Evolutionary conservation across 2,888 invertebrate species (phyloP), one percentile per base, ranked within the genome.

Genomic region (Gortyna flavago): DNA sequence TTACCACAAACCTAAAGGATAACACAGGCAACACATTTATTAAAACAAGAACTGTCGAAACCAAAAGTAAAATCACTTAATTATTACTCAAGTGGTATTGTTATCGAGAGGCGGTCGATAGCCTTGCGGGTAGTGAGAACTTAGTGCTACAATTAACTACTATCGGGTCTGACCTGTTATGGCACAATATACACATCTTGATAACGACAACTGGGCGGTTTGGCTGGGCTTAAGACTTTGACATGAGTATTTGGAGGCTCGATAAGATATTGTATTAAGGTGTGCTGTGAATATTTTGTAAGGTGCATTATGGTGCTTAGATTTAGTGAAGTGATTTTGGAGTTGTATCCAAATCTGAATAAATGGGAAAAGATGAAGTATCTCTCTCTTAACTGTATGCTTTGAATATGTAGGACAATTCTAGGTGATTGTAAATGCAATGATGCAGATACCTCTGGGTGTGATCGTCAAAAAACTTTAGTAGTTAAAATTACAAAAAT

Each of bases 151-250:
- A 84, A 85, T 87, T 88, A 86, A 86, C 79, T 83, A 79, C 68
- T 86, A 84, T 84, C 84, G 70, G 25, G 68, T 35, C 59, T 75
- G 16, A 82, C 81, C 87, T 81, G 85, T 87, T 87, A 73, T 85
- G 79, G 82, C 76, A 85, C 85, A 87, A 85, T 86, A 84, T 85
- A 85, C 87, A 85, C 85, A 87, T 85, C 85, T 85, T 87, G 87
- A 85, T 85, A 85, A 85, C 79, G 75, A 72, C 72, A 59, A 84
- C 84, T 71, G 86, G 84, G 84, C 71, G 78, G 77, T 79, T 85
- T 75, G 44, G 66, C 70, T 83, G 75, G 74, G 82, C 85, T 85
- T 87, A 69, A 66, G 74, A 65, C 64, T 84, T 78, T 86, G 85
- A 85, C 85, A 84, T 84, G 87, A 81, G 84, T 86, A 84, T 85